These are phyloP conservation scores for Limosa lapponica DNA, from an alignment of 2,797 vertebrate genomes.

Conservation along the genomic window DNA sequence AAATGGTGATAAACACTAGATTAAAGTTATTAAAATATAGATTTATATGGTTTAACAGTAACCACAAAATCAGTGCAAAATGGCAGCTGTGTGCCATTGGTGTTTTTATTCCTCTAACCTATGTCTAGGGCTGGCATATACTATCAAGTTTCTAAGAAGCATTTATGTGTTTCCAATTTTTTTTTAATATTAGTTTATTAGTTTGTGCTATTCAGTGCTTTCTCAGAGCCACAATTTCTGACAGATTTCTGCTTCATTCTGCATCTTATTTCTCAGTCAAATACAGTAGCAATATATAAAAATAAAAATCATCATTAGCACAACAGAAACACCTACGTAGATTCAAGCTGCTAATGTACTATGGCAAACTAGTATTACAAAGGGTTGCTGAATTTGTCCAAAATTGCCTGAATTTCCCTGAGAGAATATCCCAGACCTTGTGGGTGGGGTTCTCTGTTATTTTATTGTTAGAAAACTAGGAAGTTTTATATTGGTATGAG, in stretches of 20 bases:
- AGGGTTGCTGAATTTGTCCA: not conserved
- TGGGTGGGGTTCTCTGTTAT: not conserved
- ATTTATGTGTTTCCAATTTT: not conserved
- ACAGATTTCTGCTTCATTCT: not conserved
- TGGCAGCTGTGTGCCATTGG: accelerated
- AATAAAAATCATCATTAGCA: not conserved
- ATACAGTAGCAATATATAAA: not conserved
- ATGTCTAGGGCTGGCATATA: not conserved
- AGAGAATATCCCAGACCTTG: not conserved
- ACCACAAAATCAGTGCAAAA: not conserved
- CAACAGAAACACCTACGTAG: not conserved
- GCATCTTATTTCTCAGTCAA: not conserved
- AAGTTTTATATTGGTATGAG: not conserved
- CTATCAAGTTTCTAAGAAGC: not conserved
- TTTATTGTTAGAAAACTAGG: not conserved
- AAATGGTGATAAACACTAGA: not conserved
- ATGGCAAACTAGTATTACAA: not conserved
- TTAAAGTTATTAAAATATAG: not conserved
- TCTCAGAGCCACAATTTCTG: not conserved
- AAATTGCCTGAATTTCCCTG: not conserved
- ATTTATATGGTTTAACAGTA: not conserved
- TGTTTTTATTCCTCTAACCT: not conserved
- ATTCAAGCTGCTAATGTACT: not conserved
- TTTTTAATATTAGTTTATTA: not conserved
- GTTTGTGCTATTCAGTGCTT: not conserved